Evolutionary conservation across 2,797 vertebrate genomes (phyloP), one percentile per base, ranked within the genome.

Genomic region (Linurgus olivaceus): DNA sequence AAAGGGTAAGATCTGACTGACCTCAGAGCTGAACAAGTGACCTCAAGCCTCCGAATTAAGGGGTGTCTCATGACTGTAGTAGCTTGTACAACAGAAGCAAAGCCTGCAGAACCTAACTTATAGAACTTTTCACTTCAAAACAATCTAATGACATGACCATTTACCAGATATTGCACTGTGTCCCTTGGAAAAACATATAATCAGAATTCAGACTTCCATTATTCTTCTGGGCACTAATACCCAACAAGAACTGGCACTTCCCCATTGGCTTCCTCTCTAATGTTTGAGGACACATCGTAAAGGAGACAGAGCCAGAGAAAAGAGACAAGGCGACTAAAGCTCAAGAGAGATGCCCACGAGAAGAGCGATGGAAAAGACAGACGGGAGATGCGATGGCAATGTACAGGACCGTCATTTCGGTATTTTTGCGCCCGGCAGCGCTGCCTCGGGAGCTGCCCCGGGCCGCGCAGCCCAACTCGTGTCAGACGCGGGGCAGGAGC

Each of bases 341-440:
- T 21, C 19, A 5, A 2, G 11, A 11, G 9, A 58, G 44, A 50
- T 2, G 42, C 1, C 29, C 33, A 0, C 16, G 7, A 6, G 38
- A 3, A 13, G 21, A 37, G 31, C 0, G 55, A 15, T 1, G 14
- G 16, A 3, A 12, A 28, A 47, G 7, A 3, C n/a, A 9, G 21
- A 6, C 9, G 7, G 33, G 29, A 42, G 24, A 7, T 6, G 13
- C 17, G 3, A 15, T 0, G 17, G 47, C 86, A 44, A 10, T 0
- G 33, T 0, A 1, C 24, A 10, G 62, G 17, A 5, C 54, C 0
- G 11, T 3, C 25, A 2, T 0, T 23, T 5, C 21, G 18, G 35
- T 4, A 6, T 8, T 10, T 3, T 1, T 1, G 29, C 1, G 5
- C 74, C 3, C 11, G 3, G 1, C 18, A 57, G 21, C 5, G 17